phyloP scores from a whole-genome alignment of 2,113 vertebrate species.

The Origma solitaria region DNA sequence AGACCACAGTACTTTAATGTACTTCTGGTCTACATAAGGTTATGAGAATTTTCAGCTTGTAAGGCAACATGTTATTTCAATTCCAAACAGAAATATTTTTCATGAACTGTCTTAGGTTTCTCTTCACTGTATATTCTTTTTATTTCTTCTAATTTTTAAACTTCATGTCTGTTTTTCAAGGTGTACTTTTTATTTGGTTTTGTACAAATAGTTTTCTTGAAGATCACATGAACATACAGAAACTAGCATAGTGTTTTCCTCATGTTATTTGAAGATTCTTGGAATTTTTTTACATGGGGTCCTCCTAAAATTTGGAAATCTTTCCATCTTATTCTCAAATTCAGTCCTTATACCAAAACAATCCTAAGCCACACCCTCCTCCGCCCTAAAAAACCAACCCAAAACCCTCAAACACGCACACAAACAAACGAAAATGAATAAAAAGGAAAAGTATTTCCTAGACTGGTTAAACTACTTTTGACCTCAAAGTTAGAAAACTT shows the following conservation, averaged over 20 bases:
- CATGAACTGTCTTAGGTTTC: background rate
- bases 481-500: background rate
- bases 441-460: background rate
- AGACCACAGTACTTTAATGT: background rate
- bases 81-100: background rate
- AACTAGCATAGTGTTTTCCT: background rate
- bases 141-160: background rate
- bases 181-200: background rate
- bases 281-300: background rate
- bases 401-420: background rate
- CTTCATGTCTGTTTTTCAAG: background rate
- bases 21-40: background rate
- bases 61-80: background rate
- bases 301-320: background rate
- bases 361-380: rapidly evolving
- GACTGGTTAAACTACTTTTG: background rate
- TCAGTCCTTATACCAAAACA: background rate
- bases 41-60: background rate
- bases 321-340: background rate
- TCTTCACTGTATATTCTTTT: background rate
- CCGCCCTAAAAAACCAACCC: rapidly evolving
- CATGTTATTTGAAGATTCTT: background rate
- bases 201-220: background rate
- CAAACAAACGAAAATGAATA: background rate
- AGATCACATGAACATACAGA: background rate